Conservation (phyloP, 2,888 invertebrate species). For the Euproctis similis region DNA sequence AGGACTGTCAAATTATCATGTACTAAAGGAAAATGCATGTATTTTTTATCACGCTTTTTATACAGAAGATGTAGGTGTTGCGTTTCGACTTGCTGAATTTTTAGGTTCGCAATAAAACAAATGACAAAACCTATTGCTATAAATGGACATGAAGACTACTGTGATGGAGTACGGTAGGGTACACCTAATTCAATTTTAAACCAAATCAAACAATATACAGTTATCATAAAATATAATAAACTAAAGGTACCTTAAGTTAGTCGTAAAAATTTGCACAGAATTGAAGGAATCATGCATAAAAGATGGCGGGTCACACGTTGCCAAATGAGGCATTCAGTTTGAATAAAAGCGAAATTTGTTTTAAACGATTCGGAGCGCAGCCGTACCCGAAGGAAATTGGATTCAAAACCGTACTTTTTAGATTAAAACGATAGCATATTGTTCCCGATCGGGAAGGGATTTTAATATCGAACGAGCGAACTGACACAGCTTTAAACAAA, state of each 20-base stretch:
- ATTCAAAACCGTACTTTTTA: constrained; percentile 16
- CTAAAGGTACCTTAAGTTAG: constrained; percentile 4
- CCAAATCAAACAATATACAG: constrained; percentile 4
- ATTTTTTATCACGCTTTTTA: too few relatives aligned
- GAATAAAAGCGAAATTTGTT: constrained; percentile 24
- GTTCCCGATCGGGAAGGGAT: constrained; percentile 1
- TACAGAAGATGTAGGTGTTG: too few relatives aligned
- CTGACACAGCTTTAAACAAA: too few relatives aligned
- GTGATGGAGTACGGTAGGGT: too few relatives aligned
- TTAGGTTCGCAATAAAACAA: too few relatives aligned
- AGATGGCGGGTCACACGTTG: constrained; percentile 19
- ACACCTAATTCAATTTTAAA: not conserved
- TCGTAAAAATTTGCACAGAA: constrained; percentile 14
- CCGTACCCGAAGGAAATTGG: constrained; percentile 13
- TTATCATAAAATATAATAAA: constrained; percentile 10
- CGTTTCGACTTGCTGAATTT: too few relatives aligned
- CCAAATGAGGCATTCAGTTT: constrained; percentile 16
- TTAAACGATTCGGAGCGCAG: constrained; percentile 19
- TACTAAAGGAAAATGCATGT: too few relatives aligned
- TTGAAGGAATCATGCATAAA: constrained; percentile 29
- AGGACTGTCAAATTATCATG: too few relatives aligned
- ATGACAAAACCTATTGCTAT: too few relatives aligned
- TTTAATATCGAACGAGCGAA: constrained; percentile 3
- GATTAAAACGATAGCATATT: constrained; percentile 11
- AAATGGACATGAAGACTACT: too few relatives aligned